Conservation (phyloP, 2,113 vertebrate species). For the Callipepla squamata region DNA sequence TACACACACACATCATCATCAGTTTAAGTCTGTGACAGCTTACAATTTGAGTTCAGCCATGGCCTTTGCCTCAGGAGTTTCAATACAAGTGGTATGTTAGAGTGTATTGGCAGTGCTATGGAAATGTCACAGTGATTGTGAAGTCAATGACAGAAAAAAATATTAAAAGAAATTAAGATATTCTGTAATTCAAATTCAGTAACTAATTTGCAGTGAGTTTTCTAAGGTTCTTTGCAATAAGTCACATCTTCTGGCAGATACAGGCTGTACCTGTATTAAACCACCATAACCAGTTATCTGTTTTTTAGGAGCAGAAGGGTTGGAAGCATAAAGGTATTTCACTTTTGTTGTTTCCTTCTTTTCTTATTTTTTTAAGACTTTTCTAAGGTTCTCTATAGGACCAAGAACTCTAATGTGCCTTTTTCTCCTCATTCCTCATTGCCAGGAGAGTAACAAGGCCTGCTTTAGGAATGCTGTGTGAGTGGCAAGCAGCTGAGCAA, state of each 20-base stretch:
- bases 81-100: not conserved
- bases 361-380: not conserved
- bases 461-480: conserved; percentile 14
- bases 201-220: not conserved
- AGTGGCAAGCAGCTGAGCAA: conserved; percentile 46
- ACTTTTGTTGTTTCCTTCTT: not conserved
- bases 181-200: not conserved
- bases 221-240: not conserved
- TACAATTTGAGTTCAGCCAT: not conserved
- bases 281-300: not conserved
- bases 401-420: not conserved
- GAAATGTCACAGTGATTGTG: not conserved
- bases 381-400: not conserved
- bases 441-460: conserved; percentile 34
- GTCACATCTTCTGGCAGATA: not conserved
- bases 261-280: not conserved
- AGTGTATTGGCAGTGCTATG: not conserved
- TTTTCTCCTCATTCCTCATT: not conserved
- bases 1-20: not conserved
- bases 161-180: not conserved
- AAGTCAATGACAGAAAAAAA: not conserved
- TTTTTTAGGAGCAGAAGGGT: not conserved
- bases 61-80: not conserved
- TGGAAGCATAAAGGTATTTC: not conserved
- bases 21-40: not conserved